Conservation (phyloP, 2,888 invertebrate species). For the Bombylius major region DNA sequence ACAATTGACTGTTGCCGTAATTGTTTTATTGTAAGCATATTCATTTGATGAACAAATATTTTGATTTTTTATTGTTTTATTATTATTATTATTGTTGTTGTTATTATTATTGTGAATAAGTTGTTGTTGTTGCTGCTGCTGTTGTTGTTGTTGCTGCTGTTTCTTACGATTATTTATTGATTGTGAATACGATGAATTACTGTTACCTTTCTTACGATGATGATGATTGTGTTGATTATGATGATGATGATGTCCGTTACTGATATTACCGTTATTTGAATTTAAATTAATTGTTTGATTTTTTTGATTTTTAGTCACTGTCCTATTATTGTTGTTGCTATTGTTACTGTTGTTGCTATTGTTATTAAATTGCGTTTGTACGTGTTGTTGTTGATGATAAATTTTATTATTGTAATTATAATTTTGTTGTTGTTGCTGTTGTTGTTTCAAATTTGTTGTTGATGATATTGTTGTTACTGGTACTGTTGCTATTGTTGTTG, state of each 20-base stretch:
- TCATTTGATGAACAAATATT: constrained; percentile 15
- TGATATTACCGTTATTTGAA: not conserved
- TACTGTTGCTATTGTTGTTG: not conserved
- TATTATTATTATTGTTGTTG: constrained; percentile 10
- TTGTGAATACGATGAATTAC: not conserved
- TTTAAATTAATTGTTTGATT: too few species aligned
- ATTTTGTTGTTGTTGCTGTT: not conserved
- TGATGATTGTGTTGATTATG: not conserved
- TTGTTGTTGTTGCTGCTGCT: constrained; percentile 9
- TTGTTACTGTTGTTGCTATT: not conserved
- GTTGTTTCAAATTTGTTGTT: not conserved
- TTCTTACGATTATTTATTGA: not conserved
- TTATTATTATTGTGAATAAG: constrained; percentile 9
- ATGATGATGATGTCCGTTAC: not conserved
- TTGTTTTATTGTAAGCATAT: constrained; percentile 6
- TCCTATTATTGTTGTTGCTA: not conserved
- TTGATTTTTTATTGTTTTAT: constrained; percentile 8
- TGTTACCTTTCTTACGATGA: not conserved
- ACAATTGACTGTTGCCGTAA: constrained; percentile 1
- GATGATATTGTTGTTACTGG: not conserved
- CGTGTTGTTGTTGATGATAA: not conserved
- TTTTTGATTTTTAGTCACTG: too few species aligned
- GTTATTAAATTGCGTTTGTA: not conserved
- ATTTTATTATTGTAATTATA: too few species aligned
- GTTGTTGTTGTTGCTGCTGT: constrained; percentile 6